These are phyloP conservation scores for Anguilla pacifica DNA, from an alignment of 2,797 vertebrate species.

Conservation along the genomic window DNA sequence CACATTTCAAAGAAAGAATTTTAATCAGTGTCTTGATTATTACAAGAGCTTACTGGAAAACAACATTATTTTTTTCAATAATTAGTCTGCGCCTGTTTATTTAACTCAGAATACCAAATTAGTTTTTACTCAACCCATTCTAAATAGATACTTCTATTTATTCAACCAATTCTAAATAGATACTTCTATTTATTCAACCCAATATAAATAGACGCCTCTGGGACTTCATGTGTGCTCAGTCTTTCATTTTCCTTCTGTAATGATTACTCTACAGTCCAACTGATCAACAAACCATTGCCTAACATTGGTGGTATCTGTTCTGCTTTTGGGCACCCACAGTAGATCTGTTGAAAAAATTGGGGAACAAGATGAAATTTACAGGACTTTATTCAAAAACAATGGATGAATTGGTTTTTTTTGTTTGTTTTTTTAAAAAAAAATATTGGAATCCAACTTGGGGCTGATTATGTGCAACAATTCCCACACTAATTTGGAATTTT, in stretches of 20 bases:
- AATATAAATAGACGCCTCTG: neutral
- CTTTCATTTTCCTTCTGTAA: conserved; percentile 55
- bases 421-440: too few species aligned
- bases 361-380: neutral
- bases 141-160: neutral
- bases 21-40: conserved; percentile 4
- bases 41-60: conserved; percentile 13
- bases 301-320: conserved; percentile 11
- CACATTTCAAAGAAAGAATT: conserved; percentile 6
- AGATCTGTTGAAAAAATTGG: neutral
- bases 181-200: neutral
- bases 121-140: conserved; percentile 18
- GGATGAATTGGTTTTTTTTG: too few species aligned
- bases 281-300: conserved; percentile 54
- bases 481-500: neutral
- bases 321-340: neutral
- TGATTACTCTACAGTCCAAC: conserved; percentile 52
- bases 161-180: conserved; percentile 13
- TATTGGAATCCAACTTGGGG: neutral
- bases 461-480: neutral
- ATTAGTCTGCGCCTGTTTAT: conserved; percentile 3
- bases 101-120: conserved; percentile 22
- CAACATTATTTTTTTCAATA: conserved; percentile 18
- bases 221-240: neutral
- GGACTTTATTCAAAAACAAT: too few species aligned